Evolutionary conservation across 2,797 vertebrate genomes (phyloP).

Genomic region (Protosalanx chinensis): DNA sequence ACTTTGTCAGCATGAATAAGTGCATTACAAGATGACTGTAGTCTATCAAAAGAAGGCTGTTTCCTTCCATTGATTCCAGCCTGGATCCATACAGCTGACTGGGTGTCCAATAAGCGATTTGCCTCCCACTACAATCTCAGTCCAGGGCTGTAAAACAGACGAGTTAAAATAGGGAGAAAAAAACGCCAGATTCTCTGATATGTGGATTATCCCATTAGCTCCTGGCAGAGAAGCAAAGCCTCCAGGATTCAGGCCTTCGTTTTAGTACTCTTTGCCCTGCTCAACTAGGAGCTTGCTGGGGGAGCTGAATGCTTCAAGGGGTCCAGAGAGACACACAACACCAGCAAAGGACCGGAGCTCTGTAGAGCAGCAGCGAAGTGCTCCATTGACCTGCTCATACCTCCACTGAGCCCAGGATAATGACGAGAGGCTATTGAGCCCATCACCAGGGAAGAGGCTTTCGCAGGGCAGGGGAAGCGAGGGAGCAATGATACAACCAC

Average conservation of each 20-base stretch:
- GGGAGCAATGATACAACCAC: background rate
- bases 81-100: slow-evolving; percentile 1
- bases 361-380: slow-evolving; percentile 30
- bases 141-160: background rate
- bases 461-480: background rate
- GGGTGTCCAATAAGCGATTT: slow-evolving; percentile 15
- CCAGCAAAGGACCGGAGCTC: slow-evolving; percentile 18
- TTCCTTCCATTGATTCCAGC: background rate
- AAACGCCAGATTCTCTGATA: slow-evolving; percentile 15
- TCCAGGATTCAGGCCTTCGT: background rate
- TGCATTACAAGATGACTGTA: background rate
- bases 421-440: background rate
- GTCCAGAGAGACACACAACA: background rate
- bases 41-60: background rate
- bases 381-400: slow-evolving; percentile 28
- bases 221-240: slow-evolving; percentile 21
- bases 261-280: background rate
- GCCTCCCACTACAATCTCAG: background rate
- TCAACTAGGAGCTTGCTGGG: slow-evolving; percentile 1
- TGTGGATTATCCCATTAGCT: slow-evolving; percentile 29
- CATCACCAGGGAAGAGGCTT: background rate
- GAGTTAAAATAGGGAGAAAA: slow-evolving; percentile 21
- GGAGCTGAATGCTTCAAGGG: background rate
- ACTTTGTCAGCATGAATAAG: background rate
- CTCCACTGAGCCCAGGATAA: slow-evolving; percentile 23